Conservation (phyloP, 2,113 vertebrate species). For the Chaetura pelagica region DNA sequence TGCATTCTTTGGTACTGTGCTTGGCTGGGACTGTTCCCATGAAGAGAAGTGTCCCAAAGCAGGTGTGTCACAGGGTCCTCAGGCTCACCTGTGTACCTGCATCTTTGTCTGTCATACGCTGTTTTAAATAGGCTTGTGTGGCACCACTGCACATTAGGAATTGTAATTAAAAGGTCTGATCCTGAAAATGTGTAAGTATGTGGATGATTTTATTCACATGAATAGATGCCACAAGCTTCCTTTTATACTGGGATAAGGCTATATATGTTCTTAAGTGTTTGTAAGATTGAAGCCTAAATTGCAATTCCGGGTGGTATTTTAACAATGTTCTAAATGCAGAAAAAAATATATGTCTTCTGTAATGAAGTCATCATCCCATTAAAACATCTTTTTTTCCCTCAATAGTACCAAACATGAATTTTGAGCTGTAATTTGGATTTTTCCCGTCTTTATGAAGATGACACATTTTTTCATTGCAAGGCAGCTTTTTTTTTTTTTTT, state of each 20-base stretch:
- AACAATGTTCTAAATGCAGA: background rate
- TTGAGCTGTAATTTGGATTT: conserved; percentile 38
- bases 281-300: background rate
- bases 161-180: background rate
- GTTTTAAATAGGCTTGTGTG: background rate
- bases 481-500: background rate
- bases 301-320: background rate
- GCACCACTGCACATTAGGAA: background rate
- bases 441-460: conserved; percentile 19
- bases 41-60: background rate
- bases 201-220: background rate
- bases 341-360: background rate
- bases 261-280: background rate
- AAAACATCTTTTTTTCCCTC: conserved; percentile 44
- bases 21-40: background rate
- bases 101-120: background rate
- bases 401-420: conserved; percentile 14
- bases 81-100: background rate
- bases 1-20: background rate
- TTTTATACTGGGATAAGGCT: background rate
- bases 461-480: conserved; percentile 8
- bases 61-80: background rate
- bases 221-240: background rate
- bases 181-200: background rate
- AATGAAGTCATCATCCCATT: conserved; percentile 62